Evolutionary conservation across 2,113 vertebrate genomes (phyloP).

Genomic region (Triplophysa dalaica): DNA sequence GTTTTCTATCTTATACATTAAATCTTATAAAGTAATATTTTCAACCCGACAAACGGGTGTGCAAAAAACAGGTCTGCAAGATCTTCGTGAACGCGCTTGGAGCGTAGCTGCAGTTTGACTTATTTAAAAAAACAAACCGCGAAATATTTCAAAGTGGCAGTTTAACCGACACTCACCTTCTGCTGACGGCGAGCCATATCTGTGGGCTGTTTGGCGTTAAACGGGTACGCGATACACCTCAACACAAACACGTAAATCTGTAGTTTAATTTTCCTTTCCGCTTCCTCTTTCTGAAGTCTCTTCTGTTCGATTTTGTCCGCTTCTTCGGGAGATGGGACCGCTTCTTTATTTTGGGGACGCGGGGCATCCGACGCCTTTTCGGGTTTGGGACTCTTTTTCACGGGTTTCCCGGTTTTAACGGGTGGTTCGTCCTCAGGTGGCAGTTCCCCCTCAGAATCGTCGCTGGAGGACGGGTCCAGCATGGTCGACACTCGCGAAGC

Average conservation of each 20-base stretch:
- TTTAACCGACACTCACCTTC: constrained; percentile 76
- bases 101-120: not conserved
- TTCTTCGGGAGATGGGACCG: constrained; percentile 39
- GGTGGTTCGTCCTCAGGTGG: constrained; percentile 78
- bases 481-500: constrained; percentile 64
- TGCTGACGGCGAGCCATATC: constrained; percentile 90
- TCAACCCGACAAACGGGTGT: no score
- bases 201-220: constrained; percentile 92
- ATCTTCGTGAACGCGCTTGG: not conserved
- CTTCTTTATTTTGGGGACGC: constrained; percentile 40
- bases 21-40: no score
- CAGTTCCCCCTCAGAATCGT: constrained; percentile 87
- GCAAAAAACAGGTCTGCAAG: not conserved
- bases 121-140: not conserved
- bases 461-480: constrained; percentile 96
- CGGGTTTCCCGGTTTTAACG: constrained; percentile 51
- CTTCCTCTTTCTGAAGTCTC: constrained; percentile 78
- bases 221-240: constrained; percentile 88
- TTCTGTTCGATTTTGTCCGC: constrained; percentile 78
- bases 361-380: constrained; percentile 64
- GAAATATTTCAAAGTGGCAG: not conserved
- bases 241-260: constrained; percentile 93
- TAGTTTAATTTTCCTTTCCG: constrained; percentile 80
- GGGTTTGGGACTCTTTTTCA: constrained; percentile 60
- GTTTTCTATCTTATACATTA: not conserved